Base-by-base conservation (phyloP, 2,797 vertebrate genomes). In the Novumbra hubbsi region DNA sequence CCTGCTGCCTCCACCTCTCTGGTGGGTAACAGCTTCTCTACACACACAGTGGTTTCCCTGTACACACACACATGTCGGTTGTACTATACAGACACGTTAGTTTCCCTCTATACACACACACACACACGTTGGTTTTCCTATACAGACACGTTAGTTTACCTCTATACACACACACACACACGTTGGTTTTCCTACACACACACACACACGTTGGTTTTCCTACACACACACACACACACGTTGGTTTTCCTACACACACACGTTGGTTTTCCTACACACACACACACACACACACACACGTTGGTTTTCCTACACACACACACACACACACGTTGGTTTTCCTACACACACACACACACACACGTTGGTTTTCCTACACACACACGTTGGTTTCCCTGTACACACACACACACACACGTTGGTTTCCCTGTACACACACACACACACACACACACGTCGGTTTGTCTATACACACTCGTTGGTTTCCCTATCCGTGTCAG, bases 1-100 rank as follows among this genome's bases (percentile, higher is more conserved):
- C 96, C 97, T 52, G 95, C 98, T 77, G 97, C 97, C 83, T 98
- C 96, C 92, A 98, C 98, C 80, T 98, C 97, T 1, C 89, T 99
- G 87, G 98, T 99, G 88, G 95, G 87, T 28, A 68, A 45, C 24
- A 66, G 45, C 52, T 24, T 62, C 5, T 6, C 1, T 38, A 50
- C 64, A 71, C 65, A 32, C 48, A 19, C n/a, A 49, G 2, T 32
- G 32, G 32, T 32, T 32, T 32, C 32, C 11, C 34, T 30, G 55
- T 3, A 65, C 69, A 62, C 60, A 57, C 34, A 55, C 65, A 48
- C 24, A 2, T 41, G 49, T 60, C 8, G 34, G 34, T 38, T 32
- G 2, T 5, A 2, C 32, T 5, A 32, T 2, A 32, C 32, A 32
- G 2, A 32, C 32, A 32, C 32, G n/a, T n/a, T 38, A 7, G 34